Evolutionary conservation across 2,113 vertebrate species (phyloP).

Genomic region (Porphyrio hochstetteri): DNA sequence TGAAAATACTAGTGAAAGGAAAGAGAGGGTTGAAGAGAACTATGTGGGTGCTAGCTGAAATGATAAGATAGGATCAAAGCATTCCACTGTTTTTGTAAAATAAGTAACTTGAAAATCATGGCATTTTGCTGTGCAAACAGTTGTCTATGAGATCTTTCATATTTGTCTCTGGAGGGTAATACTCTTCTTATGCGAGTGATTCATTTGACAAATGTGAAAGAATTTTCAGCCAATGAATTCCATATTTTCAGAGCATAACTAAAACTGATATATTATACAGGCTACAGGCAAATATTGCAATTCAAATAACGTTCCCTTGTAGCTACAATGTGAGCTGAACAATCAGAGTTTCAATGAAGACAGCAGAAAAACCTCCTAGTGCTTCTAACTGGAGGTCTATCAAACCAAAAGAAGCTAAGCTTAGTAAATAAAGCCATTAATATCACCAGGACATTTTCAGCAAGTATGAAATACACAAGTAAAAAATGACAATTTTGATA

Average conservation of each 20-base stretch:
- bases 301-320: conserved; percentile 13
- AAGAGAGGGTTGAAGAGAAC: not conserved
- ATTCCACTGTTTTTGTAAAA: not conserved
- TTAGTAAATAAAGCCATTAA: not conserved
- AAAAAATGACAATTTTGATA: not conserved
- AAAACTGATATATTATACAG: conserved; percentile 14
- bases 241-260: conserved; percentile 14
- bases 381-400: not conserved
- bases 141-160: not conserved
- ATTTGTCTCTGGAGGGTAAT: conserved; percentile 13
- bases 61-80: not conserved
- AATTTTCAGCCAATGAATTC: conserved; percentile 45
- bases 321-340: not conserved
- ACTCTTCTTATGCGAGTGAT: conserved; percentile 8
- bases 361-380: not conserved
- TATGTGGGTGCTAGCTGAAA: not conserved
- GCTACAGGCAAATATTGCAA: conserved; percentile 8
- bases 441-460: not conserved
- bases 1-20: not conserved
- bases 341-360: not conserved
- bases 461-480: not conserved
- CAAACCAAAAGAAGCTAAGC: not conserved
- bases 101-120: not conserved
- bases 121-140: conserved; percentile 20
- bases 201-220: conserved; percentile 33